These are phyloP conservation scores for Homarus americanus DNA, from an alignment of 1,140 invertebrate species.

Conservation along the genomic window DNA sequence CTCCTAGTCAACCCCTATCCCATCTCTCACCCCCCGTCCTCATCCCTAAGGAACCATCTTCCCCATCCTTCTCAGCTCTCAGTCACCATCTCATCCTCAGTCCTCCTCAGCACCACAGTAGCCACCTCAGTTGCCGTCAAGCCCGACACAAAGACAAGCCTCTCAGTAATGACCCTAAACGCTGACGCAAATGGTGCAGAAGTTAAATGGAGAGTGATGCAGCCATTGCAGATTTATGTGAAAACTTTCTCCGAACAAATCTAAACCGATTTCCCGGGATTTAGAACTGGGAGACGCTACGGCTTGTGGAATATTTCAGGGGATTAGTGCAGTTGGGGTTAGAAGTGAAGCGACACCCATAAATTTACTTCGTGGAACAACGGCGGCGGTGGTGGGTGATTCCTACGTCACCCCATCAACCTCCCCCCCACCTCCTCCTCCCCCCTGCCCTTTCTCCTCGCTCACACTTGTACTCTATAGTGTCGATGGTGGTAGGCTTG, in stretches of 20 bases:
- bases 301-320: slow-evolving; percentile 3
- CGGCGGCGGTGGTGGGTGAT: too few species aligned
- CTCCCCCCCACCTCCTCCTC: too few species aligned
- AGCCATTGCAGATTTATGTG: slow-evolving; percentile 28
- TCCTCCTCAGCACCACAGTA: background rate
- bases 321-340: slow-evolving; percentile 17
- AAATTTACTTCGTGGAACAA: too few species aligned
- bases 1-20: too few species aligned
- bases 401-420: too few species aligned
- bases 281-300: slow-evolving; percentile 32
- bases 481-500: too few species aligned
- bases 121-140: too few species aligned
- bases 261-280: slow-evolving; percentile 31
- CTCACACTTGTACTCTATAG: too few species aligned
- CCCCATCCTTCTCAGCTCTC: background rate
- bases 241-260: slow-evolving; percentile 30
- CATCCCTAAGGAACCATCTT: too few species aligned
- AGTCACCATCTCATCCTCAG: background rate
- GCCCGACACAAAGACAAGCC: slow-evolving; percentile 30
- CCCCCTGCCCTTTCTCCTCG: too few species aligned
- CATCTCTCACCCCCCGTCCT: too few species aligned
- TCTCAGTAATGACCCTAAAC: slow-evolving; percentile 31
- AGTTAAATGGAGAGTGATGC: slow-evolving; percentile 44
- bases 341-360: too few species aligned
- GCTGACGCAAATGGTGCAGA: slow-evolving; percentile 35